Percentiles rank a stretch among this genome's conserved stretches.
Conservation (phyloP, 1,140 invertebrate species). For the Papilio xuthus region DNA sequence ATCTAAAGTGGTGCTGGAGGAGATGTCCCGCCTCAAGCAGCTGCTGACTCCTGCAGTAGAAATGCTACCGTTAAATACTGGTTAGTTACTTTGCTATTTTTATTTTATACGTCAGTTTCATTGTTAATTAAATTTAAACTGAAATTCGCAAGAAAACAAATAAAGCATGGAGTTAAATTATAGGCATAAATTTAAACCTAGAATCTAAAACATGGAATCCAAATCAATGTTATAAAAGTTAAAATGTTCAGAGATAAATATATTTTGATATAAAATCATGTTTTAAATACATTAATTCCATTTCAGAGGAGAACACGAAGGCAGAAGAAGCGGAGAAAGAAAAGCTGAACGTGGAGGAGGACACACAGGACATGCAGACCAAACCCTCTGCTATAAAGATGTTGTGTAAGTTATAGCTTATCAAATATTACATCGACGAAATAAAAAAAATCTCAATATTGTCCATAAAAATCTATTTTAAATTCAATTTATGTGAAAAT, state of each 20-base stretch:
- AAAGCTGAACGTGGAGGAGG: slow-evolving; percentile 10
- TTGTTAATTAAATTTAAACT: no score
- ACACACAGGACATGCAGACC: not conserved
- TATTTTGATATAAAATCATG: no score
- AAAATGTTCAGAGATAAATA: no score
- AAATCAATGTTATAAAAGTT: no score
- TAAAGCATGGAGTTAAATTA: no score
- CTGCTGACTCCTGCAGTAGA: slow-evolving; percentile 59
- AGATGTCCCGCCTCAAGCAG: slow-evolving; percentile 60
- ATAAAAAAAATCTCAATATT: no score
- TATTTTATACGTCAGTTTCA: not conserved
- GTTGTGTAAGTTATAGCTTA: slow-evolving; percentile 18
- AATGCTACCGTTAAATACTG: slow-evolving; percentile 49
- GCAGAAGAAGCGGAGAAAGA: slow-evolving; percentile 32
- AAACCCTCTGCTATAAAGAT: slow-evolving; percentile 26
- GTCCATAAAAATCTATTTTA: no score
- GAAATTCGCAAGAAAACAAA: no score
- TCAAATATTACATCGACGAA: not conserved
- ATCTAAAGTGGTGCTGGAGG: slow-evolving; percentile 61
- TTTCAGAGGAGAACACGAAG: slow-evolving; percentile 26
- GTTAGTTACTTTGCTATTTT: not conserved
- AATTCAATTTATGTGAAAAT: not conserved
- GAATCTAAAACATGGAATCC: no score
- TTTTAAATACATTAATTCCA: not conserved
- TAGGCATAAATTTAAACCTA: no score